Evolutionary conservation across 2,797 vertebrate genomes (phyloP).

Genomic region (Phalloptychus januarius): DNA sequence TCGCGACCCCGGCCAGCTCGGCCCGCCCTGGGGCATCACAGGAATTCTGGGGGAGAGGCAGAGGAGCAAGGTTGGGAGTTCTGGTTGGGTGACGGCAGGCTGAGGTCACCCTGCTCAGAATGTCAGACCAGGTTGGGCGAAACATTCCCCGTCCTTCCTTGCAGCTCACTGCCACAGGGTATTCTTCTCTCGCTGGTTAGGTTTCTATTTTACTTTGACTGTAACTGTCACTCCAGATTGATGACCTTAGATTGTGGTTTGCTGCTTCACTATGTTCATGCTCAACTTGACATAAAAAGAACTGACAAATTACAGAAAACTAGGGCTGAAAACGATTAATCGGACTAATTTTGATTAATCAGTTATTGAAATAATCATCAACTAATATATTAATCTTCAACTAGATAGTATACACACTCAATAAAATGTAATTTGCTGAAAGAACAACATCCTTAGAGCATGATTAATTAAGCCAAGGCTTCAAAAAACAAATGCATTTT

Average conservation of each 20-base stretch:
- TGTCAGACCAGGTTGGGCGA: not conserved
- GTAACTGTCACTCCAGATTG: not conserved
- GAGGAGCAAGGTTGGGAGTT: not conserved
- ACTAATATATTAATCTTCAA: too few relatives aligned
- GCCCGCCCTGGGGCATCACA: constrained; percentile 66
- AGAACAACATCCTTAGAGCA: too few relatives aligned
- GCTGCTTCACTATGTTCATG: not conserved
- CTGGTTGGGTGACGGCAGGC: not conserved
- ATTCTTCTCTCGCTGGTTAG: not conserved
- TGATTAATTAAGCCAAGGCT: too few relatives aligned
- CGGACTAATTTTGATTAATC: too few relatives aligned
- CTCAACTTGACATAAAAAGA: not conserved
- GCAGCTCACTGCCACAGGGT: not conserved
- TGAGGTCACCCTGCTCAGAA: not conserved
- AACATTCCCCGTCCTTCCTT: not conserved
- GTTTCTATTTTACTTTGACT: not conserved
- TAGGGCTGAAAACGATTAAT: too few relatives aligned
- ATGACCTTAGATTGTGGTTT: not conserved
- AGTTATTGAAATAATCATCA: too few relatives aligned
- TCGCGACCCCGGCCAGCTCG: constrained; percentile 75
- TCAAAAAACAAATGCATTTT: too few relatives aligned
- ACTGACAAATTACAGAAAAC: not conserved
- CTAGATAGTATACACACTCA: too few relatives aligned
- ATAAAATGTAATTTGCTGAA: too few relatives aligned
- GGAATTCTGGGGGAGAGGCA: constrained; percentile 30